phyloP scores from a whole-genome alignment of 2,888 invertebrate genomes.

The Trichogramma dendrolimi region DNA sequence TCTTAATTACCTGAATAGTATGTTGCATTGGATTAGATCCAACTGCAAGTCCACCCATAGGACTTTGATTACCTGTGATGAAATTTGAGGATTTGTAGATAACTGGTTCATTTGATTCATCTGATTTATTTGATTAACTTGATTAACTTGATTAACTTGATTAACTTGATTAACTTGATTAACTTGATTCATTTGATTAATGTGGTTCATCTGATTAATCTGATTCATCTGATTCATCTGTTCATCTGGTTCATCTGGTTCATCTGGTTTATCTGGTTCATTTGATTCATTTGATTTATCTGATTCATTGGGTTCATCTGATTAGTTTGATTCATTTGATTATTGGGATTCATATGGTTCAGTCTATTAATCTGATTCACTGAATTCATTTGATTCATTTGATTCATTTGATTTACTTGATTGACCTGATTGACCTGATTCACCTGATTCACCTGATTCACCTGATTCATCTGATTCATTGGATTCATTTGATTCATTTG shows the following conservation, averaged over 20 bases:
- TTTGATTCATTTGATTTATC: conserved; percentile 41
- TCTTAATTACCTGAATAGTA: conserved; percentile 43
- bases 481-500: conserved; percentile 49
- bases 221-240: conserved; percentile 21
- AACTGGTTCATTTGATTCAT: too few relatives aligned
- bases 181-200: background rate
- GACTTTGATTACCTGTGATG: conserved; percentile 19
- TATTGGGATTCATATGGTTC: background rate
- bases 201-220: conserved; percentile 3
- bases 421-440: background rate
- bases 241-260: conserved; percentile 37
- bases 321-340: conserved; percentile 33
- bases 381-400: background rate
- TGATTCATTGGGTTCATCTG: conserved; percentile 55
- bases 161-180: background rate
- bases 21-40: conserved; percentile 43
- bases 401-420: conserved; percentile 1
- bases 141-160: background rate
- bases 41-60: conserved; percentile 40
- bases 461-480: conserved; percentile 22
- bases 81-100: conserved; percentile 33
- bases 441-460: conserved; percentile 5
- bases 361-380: conserved; percentile 26
- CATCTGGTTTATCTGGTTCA: background rate
- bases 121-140: background rate